Base-by-base conservation (phyloP, 2,888 invertebrate genomes). In the Adineta ricciae region DNA sequence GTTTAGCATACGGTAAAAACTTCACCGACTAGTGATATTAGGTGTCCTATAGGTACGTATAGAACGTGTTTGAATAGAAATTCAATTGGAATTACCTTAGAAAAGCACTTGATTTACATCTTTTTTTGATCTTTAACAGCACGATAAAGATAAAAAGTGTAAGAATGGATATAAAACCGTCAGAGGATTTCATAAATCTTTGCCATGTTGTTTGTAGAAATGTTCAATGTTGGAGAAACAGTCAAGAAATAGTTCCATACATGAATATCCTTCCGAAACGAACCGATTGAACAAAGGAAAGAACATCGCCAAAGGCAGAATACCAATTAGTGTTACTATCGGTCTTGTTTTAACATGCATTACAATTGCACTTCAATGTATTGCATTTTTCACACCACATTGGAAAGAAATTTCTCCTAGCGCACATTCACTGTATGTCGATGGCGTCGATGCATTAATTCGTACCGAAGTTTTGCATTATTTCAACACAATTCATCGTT, bases 401-500 rank as follows among this genome's bases (percentile, higher is more conserved):
- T 78, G 78, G 78, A 78, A 78, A 78, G 78, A 78, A 78, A n/a
- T 78, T 41, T 41, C 14, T 41, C 41, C 78, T 24, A 78, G 41
- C 41, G 4, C 78, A 8, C 24, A 41, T 41, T 38, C 78, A 14
- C n/a, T 78, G 24, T 78, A 78, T 41, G 78, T 78, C 14, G 78
- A 78, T 78, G 78, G 78, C 14, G 41, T 78, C 1, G 78, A 78
- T 78, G 78, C 78, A 9, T n/a, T 78, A 11, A 78, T 78, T 24
- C 78, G 78, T n/a, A 78, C 78, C n/a, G 78, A 78, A 78, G n/a
- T 78, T 14, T 41, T 78, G n/a, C 78, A 78, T 41, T 78, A 41
- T 78, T 78, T 78, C 24, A 78, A 78, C n/a, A 9, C 41, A 9
- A 8, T 78, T 24, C 78, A 78, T 78, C 78, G 78, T 41, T n/a